Conservation (phyloP, 2,888 invertebrate genomes). For the Apotomis turbidana region DNA sequence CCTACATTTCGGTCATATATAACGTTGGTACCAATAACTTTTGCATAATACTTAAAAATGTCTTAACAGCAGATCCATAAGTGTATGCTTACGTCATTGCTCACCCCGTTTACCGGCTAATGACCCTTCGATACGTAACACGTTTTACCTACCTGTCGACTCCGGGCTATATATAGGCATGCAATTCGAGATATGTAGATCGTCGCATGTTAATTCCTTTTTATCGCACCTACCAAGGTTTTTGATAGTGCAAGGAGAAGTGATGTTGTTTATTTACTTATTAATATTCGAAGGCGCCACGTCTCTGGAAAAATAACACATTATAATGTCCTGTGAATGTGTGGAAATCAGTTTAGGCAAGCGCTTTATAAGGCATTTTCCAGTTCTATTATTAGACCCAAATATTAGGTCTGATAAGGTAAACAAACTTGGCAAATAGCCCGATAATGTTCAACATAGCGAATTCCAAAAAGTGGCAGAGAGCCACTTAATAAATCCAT, state of each 20-base stretch:
- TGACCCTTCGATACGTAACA: conserved; percentile 28
- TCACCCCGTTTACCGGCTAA: conserved; percentile 28
- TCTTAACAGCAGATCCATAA: conserved; percentile 12
- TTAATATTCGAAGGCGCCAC: too few species aligned
- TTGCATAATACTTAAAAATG: conserved; percentile 13
- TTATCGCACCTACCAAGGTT: conserved; percentile 23
- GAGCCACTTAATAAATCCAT: too few species aligned
- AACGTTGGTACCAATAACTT: conserved; percentile 7
- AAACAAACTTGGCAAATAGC: too few species aligned
- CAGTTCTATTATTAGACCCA: too few species aligned
- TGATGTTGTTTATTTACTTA: conserved; percentile 8
- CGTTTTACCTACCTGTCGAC: conserved; percentile 22
- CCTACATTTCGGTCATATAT: not conserved
- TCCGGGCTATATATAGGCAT: conserved; percentile 35
- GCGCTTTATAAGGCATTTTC: too few species aligned
- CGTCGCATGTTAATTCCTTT: conserved; percentile 25
- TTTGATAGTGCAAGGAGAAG: conserved; percentile 13
- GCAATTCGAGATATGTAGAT: conserved; percentile 33
- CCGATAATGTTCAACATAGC: too few species aligned
- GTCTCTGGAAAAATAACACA: too few species aligned
- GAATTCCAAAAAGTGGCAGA: too few species aligned
- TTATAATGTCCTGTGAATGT: too few species aligned
- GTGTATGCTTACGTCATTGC: conserved; percentile 32
- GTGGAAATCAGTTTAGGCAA: too few species aligned
- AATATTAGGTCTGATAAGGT: too few species aligned